Evolutionary conservation across 2,888 invertebrate species (phyloP).

Genomic region (Perdita meconis): DNA sequence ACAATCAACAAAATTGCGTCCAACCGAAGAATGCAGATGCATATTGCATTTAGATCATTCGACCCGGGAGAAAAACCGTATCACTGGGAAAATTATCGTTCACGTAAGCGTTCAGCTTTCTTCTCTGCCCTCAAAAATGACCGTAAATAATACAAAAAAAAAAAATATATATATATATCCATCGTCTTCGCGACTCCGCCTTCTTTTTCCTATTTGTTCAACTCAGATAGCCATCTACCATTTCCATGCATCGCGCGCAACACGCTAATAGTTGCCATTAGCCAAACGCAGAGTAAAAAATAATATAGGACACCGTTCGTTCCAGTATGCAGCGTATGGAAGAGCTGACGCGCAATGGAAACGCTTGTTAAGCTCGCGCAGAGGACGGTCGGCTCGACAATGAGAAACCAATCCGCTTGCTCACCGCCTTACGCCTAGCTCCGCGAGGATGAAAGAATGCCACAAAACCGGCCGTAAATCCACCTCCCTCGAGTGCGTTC

Average conservation of each 20-base stretch:
- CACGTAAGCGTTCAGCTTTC: too few species aligned
- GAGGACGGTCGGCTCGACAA: conserved; percentile 44
- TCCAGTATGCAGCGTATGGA: conserved; percentile 34
- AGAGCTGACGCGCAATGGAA: conserved; percentile 39
- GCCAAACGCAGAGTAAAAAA: conserved; percentile 12
- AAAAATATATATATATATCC: too few species aligned
- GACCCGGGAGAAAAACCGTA: too few species aligned
- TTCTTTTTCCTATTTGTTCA: too few species aligned
- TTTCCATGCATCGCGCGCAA: not conserved
- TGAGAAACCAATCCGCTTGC: conserved; percentile 67
- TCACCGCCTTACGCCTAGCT: conserved; percentile 61
- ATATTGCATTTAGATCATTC: too few species aligned
- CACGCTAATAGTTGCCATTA: not conserved
- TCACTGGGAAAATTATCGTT: too few species aligned
- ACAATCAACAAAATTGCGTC: too few species aligned
- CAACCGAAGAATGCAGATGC: too few species aligned
- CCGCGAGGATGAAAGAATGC: conserved; percentile 50
- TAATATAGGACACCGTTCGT: conserved; percentile 46
- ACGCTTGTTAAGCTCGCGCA: conserved; percentile 34
- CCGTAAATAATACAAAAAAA: too few species aligned
- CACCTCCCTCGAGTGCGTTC: conserved; percentile 67
- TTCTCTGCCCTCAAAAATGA: too few species aligned
- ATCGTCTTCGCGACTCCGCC: too few species aligned
- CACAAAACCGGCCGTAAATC: conserved; percentile 72
- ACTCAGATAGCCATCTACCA: not conserved